phyloP scores from a whole-genome alignment of 2,888 invertebrate species.

The Eupeodes luniger region DNA sequence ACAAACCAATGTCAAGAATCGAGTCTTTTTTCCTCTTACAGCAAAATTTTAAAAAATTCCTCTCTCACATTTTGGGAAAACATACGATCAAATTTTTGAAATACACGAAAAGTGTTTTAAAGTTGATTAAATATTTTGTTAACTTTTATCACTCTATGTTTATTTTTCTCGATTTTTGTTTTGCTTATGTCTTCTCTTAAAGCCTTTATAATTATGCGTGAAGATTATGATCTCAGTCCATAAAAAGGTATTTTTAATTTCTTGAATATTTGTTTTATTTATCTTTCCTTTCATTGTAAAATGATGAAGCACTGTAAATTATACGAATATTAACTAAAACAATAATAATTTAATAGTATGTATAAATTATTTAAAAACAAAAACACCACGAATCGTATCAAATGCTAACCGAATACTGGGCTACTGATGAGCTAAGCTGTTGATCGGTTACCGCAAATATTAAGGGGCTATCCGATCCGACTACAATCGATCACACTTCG shows the following conservation, averaged over 20 bases:
- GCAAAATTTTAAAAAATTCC: background rate
- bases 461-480: conserved; percentile 37
- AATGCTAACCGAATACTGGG: conserved; percentile 70
- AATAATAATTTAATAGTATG: conserved; percentile 2
- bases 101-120: conserved; percentile 31
- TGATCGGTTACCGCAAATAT: conserved; percentile 63
- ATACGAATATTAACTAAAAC: conserved; percentile 26
- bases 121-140: conserved; percentile 16
- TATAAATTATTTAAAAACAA: background rate
- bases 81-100: conserved; percentile 9
- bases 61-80: conserved; percentile 56
- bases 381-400: conserved; percentile 63
- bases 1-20: too few species aligned
- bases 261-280: background rate
- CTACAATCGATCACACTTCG: conserved; percentile 66
- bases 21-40: background rate
- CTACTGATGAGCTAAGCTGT: conserved; percentile 64
- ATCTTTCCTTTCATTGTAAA: conserved; percentile 35
- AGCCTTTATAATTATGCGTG: background rate
- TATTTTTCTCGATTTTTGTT: conserved; percentile 17
- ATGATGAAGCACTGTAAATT: conserved; percentile 8
- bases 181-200: conserved; percentile 12
- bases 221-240: background rate
- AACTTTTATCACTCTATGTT: background rate
- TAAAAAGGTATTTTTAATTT: background rate